Conservation (phyloP, 1,140 invertebrate genomes). For the Gonatopus flavifemur region DNA sequence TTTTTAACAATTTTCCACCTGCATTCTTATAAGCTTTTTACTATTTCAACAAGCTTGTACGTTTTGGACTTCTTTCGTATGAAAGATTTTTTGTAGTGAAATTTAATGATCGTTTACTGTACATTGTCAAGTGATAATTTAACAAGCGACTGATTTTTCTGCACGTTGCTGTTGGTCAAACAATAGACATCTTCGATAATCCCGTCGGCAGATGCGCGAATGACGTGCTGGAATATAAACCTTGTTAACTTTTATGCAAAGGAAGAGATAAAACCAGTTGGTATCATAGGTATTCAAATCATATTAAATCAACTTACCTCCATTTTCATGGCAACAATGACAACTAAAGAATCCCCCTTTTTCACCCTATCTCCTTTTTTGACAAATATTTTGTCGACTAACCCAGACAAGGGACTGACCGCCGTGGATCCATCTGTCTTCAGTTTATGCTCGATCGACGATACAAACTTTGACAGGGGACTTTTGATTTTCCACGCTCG, state of each 20-base stretch:
- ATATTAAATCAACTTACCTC: conserved; percentile 65
- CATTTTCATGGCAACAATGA: conserved; percentile 99
- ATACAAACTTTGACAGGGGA: conserved; percentile 58
- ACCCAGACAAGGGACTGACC: conserved; percentile 92
- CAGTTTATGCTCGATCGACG: conserved; percentile 40
- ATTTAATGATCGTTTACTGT: too few relatives aligned
- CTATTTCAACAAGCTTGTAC: too few relatives aligned
- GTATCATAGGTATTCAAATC: neutral
- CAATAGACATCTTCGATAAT: conserved; percentile 73
- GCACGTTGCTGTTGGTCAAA: conserved; percentile 79
- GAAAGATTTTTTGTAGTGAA: too few relatives aligned
- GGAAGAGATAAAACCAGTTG: neutral
- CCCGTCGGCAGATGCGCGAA: conserved; percentile 78
- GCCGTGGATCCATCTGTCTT: conserved; percentile 57
- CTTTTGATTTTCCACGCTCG: conserved; percentile 58
- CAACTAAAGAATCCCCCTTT: conserved; percentile 81
- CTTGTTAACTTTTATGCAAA: neutral
- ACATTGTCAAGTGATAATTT: too few relatives aligned
- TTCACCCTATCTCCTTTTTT: conserved; percentile 76
- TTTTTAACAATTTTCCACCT: too few relatives aligned
- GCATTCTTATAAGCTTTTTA: too few relatives aligned
- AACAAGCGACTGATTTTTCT: conserved; percentile 71
- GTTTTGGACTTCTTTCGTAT: too few relatives aligned
- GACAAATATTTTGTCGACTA: conserved; percentile 89
- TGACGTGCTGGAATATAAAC: conserved; percentile 68